Percentiles rank a stretch among this genome's conserved stretches.
Conservation (phyloP, 2,797 vertebrate genomes). For the Dallia pectoralis region DNA sequence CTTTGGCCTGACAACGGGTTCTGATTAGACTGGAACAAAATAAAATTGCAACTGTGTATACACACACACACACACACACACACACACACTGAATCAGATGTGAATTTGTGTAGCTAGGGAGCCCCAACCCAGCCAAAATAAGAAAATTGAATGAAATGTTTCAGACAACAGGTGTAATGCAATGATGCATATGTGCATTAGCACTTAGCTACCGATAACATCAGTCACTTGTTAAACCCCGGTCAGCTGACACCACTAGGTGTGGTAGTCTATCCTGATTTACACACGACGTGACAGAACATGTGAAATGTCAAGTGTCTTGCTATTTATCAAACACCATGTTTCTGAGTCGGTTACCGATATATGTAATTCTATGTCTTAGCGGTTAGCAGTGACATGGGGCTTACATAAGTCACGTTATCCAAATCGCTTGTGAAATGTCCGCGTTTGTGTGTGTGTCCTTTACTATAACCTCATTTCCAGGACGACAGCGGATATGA, state of each 20-base stretch:
- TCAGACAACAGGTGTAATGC: too few relatives aligned
- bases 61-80: background rate
- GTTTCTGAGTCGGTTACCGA: too few relatives aligned
- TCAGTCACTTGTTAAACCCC: too few relatives aligned
- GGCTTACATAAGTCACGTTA: background rate
- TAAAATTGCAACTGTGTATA: background rate
- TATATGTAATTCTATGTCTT: background rate
- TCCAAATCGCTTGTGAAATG: background rate
- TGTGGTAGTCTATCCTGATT: too few relatives aligned
- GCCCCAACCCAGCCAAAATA: too few relatives aligned
- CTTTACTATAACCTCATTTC: background rate
- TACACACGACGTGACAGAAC: too few relatives aligned
- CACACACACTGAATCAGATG: background rate
- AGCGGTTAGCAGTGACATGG: background rate
- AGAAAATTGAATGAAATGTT: too few relatives aligned
- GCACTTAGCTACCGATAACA: too few relatives aligned
- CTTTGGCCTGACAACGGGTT: background rate
- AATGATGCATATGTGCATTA: too few relatives aligned
- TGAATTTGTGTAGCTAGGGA: background rate
- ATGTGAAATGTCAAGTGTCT: too few relatives aligned
- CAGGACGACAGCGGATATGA: too few relatives aligned
- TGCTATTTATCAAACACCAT: background rate
- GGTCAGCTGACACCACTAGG: too few relatives aligned
- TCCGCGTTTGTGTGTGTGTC: background rate
- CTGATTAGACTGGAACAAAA: background rate